Evolutionary conservation across 2,113 vertebrate species (phyloP), one percentile per base, ranked within the genome.

Genomic region (Malurus cyaneus): DNA sequence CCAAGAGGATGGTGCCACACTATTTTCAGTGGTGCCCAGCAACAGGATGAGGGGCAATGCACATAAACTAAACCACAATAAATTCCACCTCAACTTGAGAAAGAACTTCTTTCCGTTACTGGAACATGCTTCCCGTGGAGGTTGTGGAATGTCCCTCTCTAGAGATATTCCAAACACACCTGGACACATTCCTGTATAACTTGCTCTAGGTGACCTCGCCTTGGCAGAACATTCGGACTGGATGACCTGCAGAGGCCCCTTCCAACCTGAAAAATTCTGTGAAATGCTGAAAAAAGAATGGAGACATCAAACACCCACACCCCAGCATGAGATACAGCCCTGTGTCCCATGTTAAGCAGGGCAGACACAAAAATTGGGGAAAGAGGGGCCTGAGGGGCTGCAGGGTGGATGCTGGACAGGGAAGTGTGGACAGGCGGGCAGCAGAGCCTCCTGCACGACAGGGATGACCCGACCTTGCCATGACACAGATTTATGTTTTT

Each of bases 361-460:
- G 8, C 1, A 0, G 8, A 14, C 34, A 50, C 49, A 56, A n/a
- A 73, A 64, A 17, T 0, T 4, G 18, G 47, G 49, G 3, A 5
- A 23, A 47, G 17, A 60, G n/a, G 18, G 6, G 8, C 21, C 0
- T 31, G 4, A 5, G 9, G 29, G 41, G 53, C 67, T 49, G 39
- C 2, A 5, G 28, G 15, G 34, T 26, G 19, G 46, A 65, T 16
- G 25, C 3, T 19, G 25, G 11, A 9, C 6, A 15, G 21, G 31
- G 12, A 20, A 28, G 29, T 2, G 14, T 3, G 25, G 32, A 59
- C 76, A 77, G 62, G 18, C 4, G 24, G n/a, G 56, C 52, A 82
- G 25, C 2, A 5, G 47, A 25, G 47, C 52, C 24, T 62, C 4
- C 3, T 1, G 8, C 31, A 32, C 24, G 31, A 8, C 44, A 32